These are phyloP conservation scores for human DNA, from an alignment of 2,113 vertebrate species.

Conservation along the genomic window DNA sequence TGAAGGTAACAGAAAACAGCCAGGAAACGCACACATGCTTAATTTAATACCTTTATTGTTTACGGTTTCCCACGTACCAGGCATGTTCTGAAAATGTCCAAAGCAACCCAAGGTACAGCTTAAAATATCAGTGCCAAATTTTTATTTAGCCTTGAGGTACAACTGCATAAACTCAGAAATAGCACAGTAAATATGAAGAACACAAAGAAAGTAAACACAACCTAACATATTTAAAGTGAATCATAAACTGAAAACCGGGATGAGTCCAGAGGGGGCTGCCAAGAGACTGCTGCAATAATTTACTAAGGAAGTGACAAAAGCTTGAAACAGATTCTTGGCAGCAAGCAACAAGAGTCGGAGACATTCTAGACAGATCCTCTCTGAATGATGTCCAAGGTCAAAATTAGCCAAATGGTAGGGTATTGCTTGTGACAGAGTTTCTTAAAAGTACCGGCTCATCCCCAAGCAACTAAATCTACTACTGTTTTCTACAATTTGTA, in stretches of 20 bases:
- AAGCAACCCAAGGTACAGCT: neutral
- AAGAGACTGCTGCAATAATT: constrained; percentile 22
- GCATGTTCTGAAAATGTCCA: constrained; percentile 25
- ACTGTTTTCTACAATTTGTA: neutral
- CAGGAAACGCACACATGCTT: neutral
- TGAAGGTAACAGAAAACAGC: constrained; percentile 38
- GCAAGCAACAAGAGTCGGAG: neutral
- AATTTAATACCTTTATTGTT: constrained; percentile 31
- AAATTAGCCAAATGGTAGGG: neutral
- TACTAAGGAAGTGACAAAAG: neutral
- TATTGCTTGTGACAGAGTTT: constrained; percentile 5
- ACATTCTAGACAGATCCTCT: constrained; percentile 27
- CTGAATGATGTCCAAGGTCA: constrained; percentile 27
- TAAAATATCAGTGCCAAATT: neutral
- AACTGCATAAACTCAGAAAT: neutral
- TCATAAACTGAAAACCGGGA: constrained; percentile 11
- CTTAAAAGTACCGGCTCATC: neutral
- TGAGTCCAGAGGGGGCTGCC: constrained; percentile 17
- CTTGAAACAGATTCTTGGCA: neutral
- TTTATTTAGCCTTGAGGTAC: neutral
- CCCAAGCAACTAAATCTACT: constrained; percentile 25
- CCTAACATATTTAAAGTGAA: neutral
- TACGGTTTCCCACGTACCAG: neutral
- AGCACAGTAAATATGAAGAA: neutral
- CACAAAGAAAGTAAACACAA: neutral